Evolutionary conservation across 1,140 invertebrate genomes (phyloP), one percentile per base, ranked within the genome.

Genomic region (Ips nitidus): DNA sequence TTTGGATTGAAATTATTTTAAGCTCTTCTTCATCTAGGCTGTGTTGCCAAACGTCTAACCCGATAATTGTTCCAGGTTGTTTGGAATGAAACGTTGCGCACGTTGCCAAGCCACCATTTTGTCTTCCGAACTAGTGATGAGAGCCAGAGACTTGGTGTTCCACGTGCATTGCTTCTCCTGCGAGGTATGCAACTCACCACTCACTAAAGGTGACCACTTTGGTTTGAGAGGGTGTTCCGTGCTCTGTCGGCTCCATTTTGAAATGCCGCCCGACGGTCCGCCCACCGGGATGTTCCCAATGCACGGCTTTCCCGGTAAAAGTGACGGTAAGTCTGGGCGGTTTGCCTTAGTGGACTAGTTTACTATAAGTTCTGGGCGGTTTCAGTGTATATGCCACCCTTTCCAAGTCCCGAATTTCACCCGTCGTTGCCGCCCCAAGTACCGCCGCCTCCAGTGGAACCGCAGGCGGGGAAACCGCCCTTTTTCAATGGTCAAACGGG

Each of bases 131-230:
- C 81, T 98, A 76, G 95, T 98, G 77, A 98, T 98, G 96, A 82
- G 95, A 64, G 95, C 94, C 2, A 85, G 94, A 8, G 94, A 95
- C 73, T 86, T 94, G 73, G 94, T 98, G 61, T 98, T 96, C 84
- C 97, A 98, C 83, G 89, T 97, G 45, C 90, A 92, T 75, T 98
- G 96, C 83, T 98, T 98, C 84, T 92, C 90, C 3, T 98, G 97
- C 81, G 90, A 92, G 8, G 88, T 92, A n/a, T 98, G 97, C 83
- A 89, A 90, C 79, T 85, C 90, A 8, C 88, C 89, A 2, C 83
- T 94, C 53, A 93, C 89, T 52, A 94, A 94, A 80, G 92, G 97
- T 22, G 96, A 98, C 80, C 93, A 96, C 74, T 98, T 97, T 81
- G 95, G 95, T 45, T 93, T 95, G 84, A 86, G 92, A 69, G 91